Evolutionary conservation across 2,797 vertebrate genomes (phyloP), one percentile per base, ranked within the genome.

Genomic region (Rhynchonycteris naso): DNA sequence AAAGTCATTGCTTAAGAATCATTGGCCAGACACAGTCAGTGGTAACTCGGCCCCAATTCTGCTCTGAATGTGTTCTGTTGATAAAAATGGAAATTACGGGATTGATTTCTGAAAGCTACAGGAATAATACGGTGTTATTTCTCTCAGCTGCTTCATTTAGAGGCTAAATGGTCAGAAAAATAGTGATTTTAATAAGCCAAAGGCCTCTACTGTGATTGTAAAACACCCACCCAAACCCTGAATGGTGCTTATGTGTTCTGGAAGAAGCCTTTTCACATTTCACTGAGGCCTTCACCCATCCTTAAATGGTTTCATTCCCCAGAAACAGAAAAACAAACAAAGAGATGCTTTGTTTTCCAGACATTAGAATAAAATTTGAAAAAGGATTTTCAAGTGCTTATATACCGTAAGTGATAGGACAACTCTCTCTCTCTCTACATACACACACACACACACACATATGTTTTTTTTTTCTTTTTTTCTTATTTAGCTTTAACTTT

Each of bases 271-370:
- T 85, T 93, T 63, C 30, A 22, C 71, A 16, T 50, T 50, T 21
- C 72, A 22, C 19, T 21, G 21, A 69, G 75, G 84, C 63, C 54
- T 74, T 78, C 61, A 28, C 84, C n/a, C 83, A 85, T 84, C 71
- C 85, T 71, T 91, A 93, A 90, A 89, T 84, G 69, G 82, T n/a
- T 93, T 66, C 43, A 78, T 78, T 76, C 58, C 59, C 43, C 38
- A 21, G 52, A 38, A 61, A 90, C 47, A 82, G 72, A 74, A 80
- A 96, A 92, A 93, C 61, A 84, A 81, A 93, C 61, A 84, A 81
- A 93, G 35, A 68, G 47, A 69, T 4, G 28, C n/a, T 94, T 84
- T 93, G 83, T 88, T 82, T 82, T 78, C 54, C 50, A 72, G 38
- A 33, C 35, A 72, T 87, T 28, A 13, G 33, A 65, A 21, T 90